A percentile compares a stretch with the other conserved stretches of the same genome.
These are phyloP conservation scores for Amblyraja radiata DNA, from an alignment of 2,797 vertebrate species.

Conservation along the genomic window DNA sequence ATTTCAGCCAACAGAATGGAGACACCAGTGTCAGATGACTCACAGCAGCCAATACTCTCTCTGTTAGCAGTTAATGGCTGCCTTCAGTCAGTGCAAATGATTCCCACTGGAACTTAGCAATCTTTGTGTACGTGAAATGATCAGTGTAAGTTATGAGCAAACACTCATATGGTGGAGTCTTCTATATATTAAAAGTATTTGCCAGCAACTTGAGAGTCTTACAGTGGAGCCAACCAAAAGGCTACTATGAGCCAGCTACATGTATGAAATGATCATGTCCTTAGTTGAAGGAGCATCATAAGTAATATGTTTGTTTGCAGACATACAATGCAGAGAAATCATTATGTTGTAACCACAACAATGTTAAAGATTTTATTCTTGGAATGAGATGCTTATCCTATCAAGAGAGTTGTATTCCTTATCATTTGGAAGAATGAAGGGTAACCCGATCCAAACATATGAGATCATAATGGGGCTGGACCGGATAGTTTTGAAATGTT, in stretches of 20 bases:
- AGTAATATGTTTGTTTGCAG: background rate
- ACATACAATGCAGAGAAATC: background rate
- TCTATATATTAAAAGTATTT: background rate
- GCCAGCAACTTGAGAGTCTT: background rate
- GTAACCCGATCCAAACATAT: too few relatives aligned
- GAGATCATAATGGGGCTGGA: too few relatives aligned
- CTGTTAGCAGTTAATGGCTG: slow-evolving; percentile 27
- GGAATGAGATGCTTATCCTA: too few relatives aligned
- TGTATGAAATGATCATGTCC: background rate
- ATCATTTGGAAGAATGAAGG: too few relatives aligned
- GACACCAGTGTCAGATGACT: slow-evolving; percentile 30
- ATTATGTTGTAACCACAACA: background rate
- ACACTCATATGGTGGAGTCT: background rate
- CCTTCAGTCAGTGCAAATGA: slow-evolving; percentile 27
- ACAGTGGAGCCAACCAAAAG: background rate
- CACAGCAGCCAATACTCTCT: slow-evolving; percentile 1
- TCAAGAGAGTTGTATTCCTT: too few relatives aligned
- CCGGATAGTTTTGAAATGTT: too few relatives aligned
- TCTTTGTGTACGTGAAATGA: slow-evolving; percentile 15
- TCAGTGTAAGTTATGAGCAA: background rate
- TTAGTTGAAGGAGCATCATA: background rate
- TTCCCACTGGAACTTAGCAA: slow-evolving; percentile 4
- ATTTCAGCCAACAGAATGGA: slow-evolving; percentile 24
- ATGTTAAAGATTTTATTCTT: background rate
- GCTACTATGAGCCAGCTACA: background rate